Evolutionary conservation across 2,888 invertebrate genomes (phyloP).

Genomic region (Thelaira solivaga): DNA sequence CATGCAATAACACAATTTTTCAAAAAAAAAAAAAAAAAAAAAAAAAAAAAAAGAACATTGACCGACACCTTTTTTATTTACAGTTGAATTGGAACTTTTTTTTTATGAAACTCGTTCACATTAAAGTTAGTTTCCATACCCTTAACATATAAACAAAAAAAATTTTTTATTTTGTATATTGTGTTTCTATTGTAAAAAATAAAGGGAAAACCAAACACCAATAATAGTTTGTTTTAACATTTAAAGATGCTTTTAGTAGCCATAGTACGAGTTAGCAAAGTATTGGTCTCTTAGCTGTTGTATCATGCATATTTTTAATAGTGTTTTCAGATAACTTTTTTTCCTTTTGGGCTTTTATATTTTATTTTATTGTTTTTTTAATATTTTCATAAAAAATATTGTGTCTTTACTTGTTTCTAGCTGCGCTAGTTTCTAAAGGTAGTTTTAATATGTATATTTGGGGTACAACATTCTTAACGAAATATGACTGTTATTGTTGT

Average conservation of each 20-base stretch:
- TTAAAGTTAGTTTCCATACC: constrained; percentile 8
- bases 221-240: constrained; percentile 45
- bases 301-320: constrained; percentile 34
- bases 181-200: neutral
- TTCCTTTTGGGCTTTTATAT: too few relatives aligned
- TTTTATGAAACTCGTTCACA: constrained; percentile 44
- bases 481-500: too few relatives aligned
- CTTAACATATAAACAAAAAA: constrained; percentile 36
- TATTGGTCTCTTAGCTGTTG: constrained; percentile 36
- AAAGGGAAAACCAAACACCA: constrained; percentile 5
- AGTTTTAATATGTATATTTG: too few relatives aligned
- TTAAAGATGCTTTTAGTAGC: constrained; percentile 38
- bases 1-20: constrained; percentile 25
- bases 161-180: constrained; percentile 1
- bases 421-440: too few relatives aligned
- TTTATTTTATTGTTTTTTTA: too few relatives aligned
- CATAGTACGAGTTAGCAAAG: constrained; percentile 22
- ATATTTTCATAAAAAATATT: too few relatives aligned
- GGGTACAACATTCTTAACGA: too few relatives aligned
- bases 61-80: constrained; percentile 54
- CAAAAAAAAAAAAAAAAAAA: neutral
- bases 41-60: neutral
- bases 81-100: constrained; percentile 50
- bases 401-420: too few relatives aligned
- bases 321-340: too few relatives aligned